phyloP scores from a whole-genome alignment of 2,797 vertebrate species.

The Meda fulgida region DNA sequence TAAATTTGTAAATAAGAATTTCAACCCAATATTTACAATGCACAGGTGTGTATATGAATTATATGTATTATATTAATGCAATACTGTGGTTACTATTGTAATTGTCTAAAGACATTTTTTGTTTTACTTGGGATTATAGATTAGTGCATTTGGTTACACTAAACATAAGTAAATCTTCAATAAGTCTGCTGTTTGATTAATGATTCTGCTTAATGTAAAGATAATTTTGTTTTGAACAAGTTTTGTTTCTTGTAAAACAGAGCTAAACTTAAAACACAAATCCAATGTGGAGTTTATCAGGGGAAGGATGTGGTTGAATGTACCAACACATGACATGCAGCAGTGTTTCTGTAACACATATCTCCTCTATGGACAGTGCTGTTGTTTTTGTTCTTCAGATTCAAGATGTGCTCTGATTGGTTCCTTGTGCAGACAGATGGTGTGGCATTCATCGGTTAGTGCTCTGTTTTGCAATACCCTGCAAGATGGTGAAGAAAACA shows the following conservation, averaged over 20 bases:
- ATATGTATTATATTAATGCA: background rate
- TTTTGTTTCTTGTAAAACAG: background rate
- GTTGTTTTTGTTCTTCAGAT: conserved; percentile 11
- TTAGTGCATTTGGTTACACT: background rate
- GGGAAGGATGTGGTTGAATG: conserved; percentile 55
- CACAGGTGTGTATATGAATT: background rate
- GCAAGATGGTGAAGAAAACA: conserved; percentile 9
- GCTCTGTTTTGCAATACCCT: conserved; percentile 8
- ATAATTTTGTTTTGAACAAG: background rate
- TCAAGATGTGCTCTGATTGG: conserved; percentile 44
- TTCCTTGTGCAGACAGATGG: background rate
- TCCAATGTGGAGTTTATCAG: background rate
- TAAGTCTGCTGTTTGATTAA: background rate
- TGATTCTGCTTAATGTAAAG: background rate
- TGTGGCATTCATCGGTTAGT: background rate
- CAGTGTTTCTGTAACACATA: background rate
- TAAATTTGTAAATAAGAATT: background rate
- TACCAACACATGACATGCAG: conserved; percentile 15
- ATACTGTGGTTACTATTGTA: background rate
- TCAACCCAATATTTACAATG: background rate
- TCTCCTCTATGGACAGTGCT: conserved; percentile 9
- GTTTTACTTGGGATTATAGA: too few relatives aligned
- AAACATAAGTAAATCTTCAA: background rate
- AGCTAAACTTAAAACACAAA: background rate
- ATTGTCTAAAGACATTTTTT: too few relatives aligned